A percentile compares a stretch with the other conserved stretches of the same genome.
phyloP scores from a whole-genome alignment of 2,113 vertebrate species.

The Ornithorhynchus anatinus region DNA sequence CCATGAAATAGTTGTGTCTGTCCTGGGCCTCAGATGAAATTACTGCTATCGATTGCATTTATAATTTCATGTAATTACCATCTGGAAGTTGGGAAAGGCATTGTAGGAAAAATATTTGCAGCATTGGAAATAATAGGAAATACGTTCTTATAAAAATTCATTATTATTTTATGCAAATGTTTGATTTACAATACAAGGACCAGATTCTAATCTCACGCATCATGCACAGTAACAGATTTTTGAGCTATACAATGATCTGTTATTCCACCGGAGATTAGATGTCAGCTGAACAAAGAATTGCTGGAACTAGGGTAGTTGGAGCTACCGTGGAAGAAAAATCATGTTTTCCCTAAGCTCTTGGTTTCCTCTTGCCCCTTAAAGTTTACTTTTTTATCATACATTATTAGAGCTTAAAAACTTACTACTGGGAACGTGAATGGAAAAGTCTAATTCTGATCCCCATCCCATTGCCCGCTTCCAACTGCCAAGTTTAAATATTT shows the following conservation, averaged over 20 bases:
- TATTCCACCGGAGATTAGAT: constrained; percentile 4
- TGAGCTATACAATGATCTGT: constrained; percentile 6
- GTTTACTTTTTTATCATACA: background rate
- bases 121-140: constrained; percentile 25
- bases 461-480: no score
- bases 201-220: constrained; percentile 48
- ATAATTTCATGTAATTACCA: constrained; percentile 26
- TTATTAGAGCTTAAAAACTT: no score
- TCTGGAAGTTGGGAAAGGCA: constrained; percentile 22
- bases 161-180: constrained; percentile 32
- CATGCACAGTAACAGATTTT: constrained; percentile 40
- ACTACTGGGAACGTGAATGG: no score
- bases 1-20: background rate
- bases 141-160: constrained; percentile 1
- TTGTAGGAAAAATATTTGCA: constrained; percentile 20
- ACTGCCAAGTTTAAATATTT: no score
- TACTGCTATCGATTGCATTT: constrained; percentile 6
- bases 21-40: background rate
- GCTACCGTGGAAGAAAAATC: constrained; percentile 54
- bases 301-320: no score
- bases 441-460: no score
- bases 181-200: constrained; percentile 7
- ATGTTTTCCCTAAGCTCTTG: constrained; percentile 16
- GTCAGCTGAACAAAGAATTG: constrained; percentile 32
- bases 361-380: background rate